Evolutionary conservation across 1,140 invertebrate genomes (phyloP).

Genomic region (Brachionus paranguensis): DNA sequence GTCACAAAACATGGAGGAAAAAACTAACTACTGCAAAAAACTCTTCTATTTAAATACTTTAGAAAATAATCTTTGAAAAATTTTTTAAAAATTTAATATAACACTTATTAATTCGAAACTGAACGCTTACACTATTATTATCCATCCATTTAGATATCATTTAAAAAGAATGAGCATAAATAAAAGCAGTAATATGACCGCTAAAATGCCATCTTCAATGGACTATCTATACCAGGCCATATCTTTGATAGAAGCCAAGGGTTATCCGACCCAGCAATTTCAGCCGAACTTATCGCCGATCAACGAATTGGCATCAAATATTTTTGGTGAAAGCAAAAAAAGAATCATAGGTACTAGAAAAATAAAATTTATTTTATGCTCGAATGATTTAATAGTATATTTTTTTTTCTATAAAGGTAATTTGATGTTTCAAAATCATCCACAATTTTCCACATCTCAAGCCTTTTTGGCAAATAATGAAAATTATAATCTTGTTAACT

Average conservation of each 20-base stretch:
- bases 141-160: not conserved
- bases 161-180: not conserved
- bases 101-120: not conserved
- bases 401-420: slow-evolving; percentile 31
- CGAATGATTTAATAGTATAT: not conserved
- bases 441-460: not conserved
- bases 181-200: not conserved
- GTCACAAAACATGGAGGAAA: not conserved
- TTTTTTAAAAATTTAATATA: not conserved
- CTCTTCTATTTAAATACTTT: not conserved
- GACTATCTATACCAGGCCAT: slow-evolving; percentile 21
- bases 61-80: not conserved
- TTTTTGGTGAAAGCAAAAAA: slow-evolving; percentile 19
- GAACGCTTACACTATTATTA: not conserved
- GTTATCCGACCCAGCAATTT: not conserved
- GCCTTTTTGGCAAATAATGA: slow-evolving; percentile 6
- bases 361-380: not conserved
- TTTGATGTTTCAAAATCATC: slow-evolving; percentile 8
- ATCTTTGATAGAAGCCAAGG: not conserved
- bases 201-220: not conserved
- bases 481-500: slow-evolving; percentile 8
- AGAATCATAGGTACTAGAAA: slow-evolving; percentile 19
- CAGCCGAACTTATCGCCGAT: not conserved
- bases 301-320: not conserved
- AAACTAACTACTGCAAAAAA: not conserved